Evolutionary conservation across 2,797 vertebrate species (phyloP).

Genomic region (Protonibea diacanthus): DNA sequence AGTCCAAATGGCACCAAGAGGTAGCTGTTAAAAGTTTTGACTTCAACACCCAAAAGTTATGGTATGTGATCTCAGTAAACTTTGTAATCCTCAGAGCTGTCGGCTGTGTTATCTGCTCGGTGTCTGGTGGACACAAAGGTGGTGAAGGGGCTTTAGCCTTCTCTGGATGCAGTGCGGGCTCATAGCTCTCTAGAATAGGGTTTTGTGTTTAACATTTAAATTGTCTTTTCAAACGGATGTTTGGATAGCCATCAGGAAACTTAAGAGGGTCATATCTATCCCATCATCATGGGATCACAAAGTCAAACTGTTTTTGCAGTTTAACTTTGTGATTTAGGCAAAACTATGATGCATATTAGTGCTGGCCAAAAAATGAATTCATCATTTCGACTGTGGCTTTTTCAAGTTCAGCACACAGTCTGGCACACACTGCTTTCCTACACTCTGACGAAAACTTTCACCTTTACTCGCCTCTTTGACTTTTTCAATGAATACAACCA

Average conservation of each 20-base stretch:
- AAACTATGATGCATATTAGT: slow-evolving; percentile 1
- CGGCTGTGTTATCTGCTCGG: slow-evolving; percentile 22
- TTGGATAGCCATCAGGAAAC: slow-evolving; percentile 2
- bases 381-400: not conserved
- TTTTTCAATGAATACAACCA: not conserved
- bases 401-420: not conserved
- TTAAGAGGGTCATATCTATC: not conserved
- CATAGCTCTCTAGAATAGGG: not conserved
- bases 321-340: not conserved
- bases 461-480: not conserved
- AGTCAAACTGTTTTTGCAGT: too few species aligned
- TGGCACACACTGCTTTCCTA: not conserved
- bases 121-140: slow-evolving; percentile 10
- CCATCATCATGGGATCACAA: not conserved
- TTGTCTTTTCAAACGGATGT: slow-evolving; percentile 14
- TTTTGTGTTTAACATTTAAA: not conserved
- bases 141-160: slow-evolving; percentile 32
- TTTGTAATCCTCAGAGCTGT: slow-evolving; percentile 42
- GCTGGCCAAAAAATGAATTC: not conserved
- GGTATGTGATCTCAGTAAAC: slow-evolving; percentile 57
- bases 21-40: slow-evolving; percentile 63
- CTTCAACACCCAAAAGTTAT: slow-evolving; percentile 52
- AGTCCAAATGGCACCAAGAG: slow-evolving; percentile 49
- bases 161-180: not conserved
- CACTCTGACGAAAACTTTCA: not conserved